Evolutionary conservation across 1,140 invertebrate species (phyloP).

Genomic region (Drosophila baimaii): DNA sequence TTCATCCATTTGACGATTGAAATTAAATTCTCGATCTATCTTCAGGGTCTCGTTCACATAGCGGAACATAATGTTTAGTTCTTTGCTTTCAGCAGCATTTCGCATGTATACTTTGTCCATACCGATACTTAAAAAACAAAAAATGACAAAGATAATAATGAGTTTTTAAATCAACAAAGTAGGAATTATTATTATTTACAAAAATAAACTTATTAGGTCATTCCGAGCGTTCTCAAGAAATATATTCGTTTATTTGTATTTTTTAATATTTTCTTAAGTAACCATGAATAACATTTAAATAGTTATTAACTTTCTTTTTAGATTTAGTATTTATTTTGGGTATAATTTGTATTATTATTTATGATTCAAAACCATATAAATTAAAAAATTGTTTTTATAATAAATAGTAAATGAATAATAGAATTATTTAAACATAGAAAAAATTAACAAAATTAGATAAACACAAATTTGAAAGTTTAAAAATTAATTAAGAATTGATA

Average conservation of each 20-base stretch:
- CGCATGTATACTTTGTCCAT: conserved; percentile 86
- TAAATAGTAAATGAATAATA: too few relatives aligned
- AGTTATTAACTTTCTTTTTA: too few relatives aligned
- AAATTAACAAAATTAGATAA: too few relatives aligned
- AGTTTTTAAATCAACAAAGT: background rate
- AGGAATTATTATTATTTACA: background rate
- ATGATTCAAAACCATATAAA: too few relatives aligned
- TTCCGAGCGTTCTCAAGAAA: background rate
- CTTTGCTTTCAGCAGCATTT: conserved; percentile 79
- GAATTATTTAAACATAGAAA: too few relatives aligned
- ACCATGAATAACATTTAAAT: too few relatives aligned
- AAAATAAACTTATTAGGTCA: background rate
- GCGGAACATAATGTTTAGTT: conserved; percentile 85
- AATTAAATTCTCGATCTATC: conserved; percentile 88
- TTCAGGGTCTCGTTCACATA: conserved; percentile 84
- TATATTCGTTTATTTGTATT: background rate
- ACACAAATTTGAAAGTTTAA: too few relatives aligned
- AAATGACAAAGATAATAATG: background rate
- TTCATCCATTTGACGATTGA: conserved; percentile 87
- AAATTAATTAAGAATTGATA: too few relatives aligned
- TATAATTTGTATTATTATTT: too few relatives aligned
- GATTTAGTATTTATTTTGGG: too few relatives aligned
- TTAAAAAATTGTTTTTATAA: too few relatives aligned
- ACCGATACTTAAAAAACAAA: conserved; percentile 11
- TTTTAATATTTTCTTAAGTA: too few relatives aligned